phyloP scores from a whole-genome alignment of 2,888 invertebrate genomes.

The Podabrus alpinus region DNA sequence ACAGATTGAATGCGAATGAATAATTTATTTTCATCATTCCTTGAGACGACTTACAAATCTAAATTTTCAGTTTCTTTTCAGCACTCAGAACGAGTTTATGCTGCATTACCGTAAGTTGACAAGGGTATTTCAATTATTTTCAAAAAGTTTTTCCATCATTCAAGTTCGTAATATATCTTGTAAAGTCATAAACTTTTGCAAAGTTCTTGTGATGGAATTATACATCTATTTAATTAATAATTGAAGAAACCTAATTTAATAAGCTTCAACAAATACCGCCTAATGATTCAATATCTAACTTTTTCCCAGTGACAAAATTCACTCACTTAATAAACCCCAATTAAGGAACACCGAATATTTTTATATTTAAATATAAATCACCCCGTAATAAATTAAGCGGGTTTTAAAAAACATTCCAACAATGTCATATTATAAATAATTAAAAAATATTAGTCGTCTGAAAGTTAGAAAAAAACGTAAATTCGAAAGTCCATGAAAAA shows the following conservation, averaged over 20 bases:
- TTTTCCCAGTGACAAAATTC: neutral
- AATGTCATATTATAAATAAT: neutral
- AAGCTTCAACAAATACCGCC: neutral
- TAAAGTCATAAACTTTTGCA: slow-evolving; percentile 9
- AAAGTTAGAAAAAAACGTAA: neutral
- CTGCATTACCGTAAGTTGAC: slow-evolving; percentile 25
- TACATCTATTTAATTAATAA: slow-evolving; percentile 3
- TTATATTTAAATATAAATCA: neutral
- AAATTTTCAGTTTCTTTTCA: slow-evolving; percentile 24
- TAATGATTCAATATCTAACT: neutral
- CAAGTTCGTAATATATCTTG: slow-evolving; percentile 17
- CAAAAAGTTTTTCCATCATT: slow-evolving; percentile 24
- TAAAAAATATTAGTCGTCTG: neutral
- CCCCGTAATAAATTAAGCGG: neutral
- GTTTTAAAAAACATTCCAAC: neutral
- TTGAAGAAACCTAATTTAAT: neutral
- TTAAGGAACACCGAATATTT: neutral
- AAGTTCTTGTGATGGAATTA: slow-evolving; percentile 6
- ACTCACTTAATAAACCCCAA: neutral
- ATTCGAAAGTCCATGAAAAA: neutral
- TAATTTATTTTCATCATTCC: slow-evolving; percentile 22
- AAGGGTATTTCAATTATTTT: slow-evolving; percentile 31
- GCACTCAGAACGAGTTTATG: slow-evolving; percentile 11
- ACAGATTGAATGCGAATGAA: slow-evolving; percentile 23
- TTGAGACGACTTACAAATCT: slow-evolving; percentile 4